Conservation (phyloP, 1,140 invertebrate species). For the Drosophila lacteicornis region DNA sequence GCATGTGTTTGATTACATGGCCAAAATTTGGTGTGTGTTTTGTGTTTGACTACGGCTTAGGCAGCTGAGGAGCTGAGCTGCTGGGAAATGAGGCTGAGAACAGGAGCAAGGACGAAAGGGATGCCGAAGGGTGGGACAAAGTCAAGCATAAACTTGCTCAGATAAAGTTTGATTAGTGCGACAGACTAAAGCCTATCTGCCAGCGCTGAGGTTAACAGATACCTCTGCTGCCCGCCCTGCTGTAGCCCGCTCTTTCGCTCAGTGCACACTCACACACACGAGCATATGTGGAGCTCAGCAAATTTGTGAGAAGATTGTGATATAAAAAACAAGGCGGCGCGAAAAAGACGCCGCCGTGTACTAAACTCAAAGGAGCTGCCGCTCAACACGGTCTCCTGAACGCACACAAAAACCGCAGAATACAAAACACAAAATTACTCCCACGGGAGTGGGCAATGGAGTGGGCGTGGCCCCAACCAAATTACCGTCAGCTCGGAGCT, state of each 20-base stretch:
- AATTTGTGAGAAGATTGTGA: conserved; percentile 70
- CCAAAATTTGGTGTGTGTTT: conserved; percentile 42
- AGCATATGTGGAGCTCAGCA: conserved; percentile 37
- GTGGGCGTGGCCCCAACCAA: conserved; percentile 38
- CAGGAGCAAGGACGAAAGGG: conserved; percentile 3
- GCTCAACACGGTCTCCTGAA: conserved; percentile 19
- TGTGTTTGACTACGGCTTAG: conserved; percentile 38
- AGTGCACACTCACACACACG: conserved; percentile 27
- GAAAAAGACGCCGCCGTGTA: conserved; percentile 36
- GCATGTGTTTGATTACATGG: conserved; percentile 60
- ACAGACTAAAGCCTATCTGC: conserved; percentile 33
- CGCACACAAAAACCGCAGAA: conserved; percentile 70
- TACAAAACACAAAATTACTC: conserved; percentile 82
- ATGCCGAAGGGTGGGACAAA: conserved; percentile 11
- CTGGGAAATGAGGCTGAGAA: conserved; percentile 14
- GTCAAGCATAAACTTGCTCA: conserved; percentile 41
- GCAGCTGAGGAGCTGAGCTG: conserved; percentile 3
- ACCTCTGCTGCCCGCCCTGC: background rate
- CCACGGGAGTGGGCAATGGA: conserved; percentile 46
- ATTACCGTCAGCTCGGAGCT: conserved; percentile 12
- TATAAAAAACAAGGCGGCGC: conserved; percentile 58
- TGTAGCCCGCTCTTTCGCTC: conserved; percentile 21
- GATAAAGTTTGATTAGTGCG: conserved; percentile 60
- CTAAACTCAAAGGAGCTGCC: conserved; percentile 23
- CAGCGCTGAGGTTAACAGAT: conserved; percentile 13